A percentile compares a stretch with the other conserved stretches of the same genome.
phyloP scores from a whole-genome alignment of 92 coral and sea anemone genomes.

The Actinostola sp. region DNA sequence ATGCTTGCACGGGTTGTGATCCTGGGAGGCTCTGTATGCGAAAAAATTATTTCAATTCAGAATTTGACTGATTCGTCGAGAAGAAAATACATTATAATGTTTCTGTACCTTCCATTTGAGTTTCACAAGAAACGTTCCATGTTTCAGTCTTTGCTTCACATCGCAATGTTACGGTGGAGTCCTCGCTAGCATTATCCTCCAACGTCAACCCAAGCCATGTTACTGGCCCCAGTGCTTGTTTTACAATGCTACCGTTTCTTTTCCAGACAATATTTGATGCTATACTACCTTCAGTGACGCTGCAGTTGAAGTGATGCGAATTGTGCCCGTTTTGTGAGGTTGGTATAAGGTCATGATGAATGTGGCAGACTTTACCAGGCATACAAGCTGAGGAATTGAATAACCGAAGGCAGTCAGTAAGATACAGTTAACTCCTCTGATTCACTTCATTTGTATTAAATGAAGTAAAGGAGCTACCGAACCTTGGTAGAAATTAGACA shows the following conservation, averaged over 20 bases:
- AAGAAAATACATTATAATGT: background rate
- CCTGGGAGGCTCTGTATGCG: constrained; percentile 3
- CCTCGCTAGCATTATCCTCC: background rate
- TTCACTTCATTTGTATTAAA: no score
- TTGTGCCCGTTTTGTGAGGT: no score
- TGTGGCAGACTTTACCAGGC: no score
- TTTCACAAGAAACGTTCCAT: background rate
- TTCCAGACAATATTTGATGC: constrained; percentile 19
- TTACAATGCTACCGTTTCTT: background rate
- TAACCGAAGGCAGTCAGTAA: no score
- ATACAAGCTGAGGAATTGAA: no score
- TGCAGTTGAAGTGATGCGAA: constrained; percentile 28
- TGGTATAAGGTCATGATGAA: no score
- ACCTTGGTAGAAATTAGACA: no score
- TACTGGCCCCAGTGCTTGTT: constrained; percentile 1
- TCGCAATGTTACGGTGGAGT: background rate
- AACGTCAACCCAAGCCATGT: constrained; percentile 12
- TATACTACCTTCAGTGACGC: background rate
- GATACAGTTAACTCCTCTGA: no score
- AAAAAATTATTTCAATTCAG: background rate
- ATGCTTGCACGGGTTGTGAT: background rate
- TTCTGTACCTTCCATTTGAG: background rate
- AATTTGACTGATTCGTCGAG: background rate
- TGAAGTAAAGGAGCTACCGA: no score
- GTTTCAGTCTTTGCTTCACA: constrained; percentile 15